Evolutionary conservation across 2,113 vertebrate genomes (phyloP).

Genomic region (Scomber japonicus): DNA sequence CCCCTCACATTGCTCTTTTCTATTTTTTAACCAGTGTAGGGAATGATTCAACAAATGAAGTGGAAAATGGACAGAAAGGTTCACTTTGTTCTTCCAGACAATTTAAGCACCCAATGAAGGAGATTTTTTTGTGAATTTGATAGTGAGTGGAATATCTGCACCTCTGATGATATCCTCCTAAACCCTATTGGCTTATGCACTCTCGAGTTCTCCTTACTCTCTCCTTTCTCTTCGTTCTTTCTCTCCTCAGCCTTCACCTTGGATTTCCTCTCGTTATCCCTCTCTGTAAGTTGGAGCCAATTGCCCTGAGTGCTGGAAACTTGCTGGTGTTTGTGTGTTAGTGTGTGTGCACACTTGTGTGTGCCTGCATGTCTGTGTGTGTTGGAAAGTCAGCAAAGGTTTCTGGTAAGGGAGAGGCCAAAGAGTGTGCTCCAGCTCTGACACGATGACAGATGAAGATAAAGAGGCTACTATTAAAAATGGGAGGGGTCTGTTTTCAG

Average conservation of each 20-base stretch:
- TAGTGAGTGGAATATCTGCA: conserved; percentile 69
- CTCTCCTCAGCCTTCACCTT: conserved; percentile 56
- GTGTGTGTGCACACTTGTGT: conserved; percentile 8
- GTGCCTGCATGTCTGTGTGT: conserved; percentile 39
- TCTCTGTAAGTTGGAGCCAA: conserved; percentile 64
- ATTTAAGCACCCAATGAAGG: conserved; percentile 40
- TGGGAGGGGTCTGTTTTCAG: conserved; percentile 69
- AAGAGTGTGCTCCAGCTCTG: conserved; percentile 62
- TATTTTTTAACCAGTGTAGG: conserved; percentile 38
- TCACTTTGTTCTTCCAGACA: conserved; percentile 46
- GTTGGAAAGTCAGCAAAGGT: conserved; percentile 53
- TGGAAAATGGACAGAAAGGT: conserved; percentile 21
- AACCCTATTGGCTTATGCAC: conserved; percentile 63
- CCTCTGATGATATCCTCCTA: conserved; percentile 61
- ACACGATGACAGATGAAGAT: conserved; percentile 85
- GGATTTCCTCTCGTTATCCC: conserved; percentile 76
- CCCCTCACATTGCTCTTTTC: conserved; percentile 51
- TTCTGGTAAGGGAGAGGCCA: conserved; percentile 61
- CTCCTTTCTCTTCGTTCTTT: conserved; percentile 45
- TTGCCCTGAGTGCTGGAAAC: conserved; percentile 68
- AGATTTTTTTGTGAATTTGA: conserved; percentile 60
- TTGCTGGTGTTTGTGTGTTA: conserved; percentile 40
- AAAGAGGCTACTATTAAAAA: conserved; percentile 79
- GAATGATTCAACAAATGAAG: conserved; percentile 33
- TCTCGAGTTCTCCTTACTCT: conserved; percentile 45